These are phyloP conservation scores for Eidolon dupreanum DNA, from an alignment of 2,797 vertebrate species.

Conservation along the genomic window DNA sequence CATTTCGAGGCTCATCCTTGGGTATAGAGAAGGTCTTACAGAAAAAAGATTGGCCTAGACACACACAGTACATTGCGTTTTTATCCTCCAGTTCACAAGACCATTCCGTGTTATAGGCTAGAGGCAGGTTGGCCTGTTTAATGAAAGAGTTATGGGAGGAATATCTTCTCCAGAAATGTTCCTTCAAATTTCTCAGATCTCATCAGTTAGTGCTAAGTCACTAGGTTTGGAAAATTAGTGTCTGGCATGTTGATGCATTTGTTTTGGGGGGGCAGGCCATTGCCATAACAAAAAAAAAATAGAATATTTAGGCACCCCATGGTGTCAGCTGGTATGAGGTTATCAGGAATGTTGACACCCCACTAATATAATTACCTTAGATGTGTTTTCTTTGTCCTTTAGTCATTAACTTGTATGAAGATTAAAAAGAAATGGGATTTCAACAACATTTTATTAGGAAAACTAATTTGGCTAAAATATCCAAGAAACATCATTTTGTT, in stretches of 20 bases:
- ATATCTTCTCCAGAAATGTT: neutral
- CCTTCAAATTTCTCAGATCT: neutral
- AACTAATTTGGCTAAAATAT: neutral
- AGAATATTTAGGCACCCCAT: neutral
- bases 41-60: neutral
- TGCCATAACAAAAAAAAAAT: neutral
- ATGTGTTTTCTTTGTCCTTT: neutral
- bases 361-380: neutral
- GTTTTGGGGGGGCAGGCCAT: neutral
- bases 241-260: neutral
- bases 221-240: neutral
- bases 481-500: neutral
- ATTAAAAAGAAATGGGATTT: neutral
- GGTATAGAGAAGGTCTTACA: neutral
- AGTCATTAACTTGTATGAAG: neutral
- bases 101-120: accelerated
- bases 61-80: accelerated
- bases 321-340: neutral
- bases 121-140: no score
- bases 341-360: neutral
- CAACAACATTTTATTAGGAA: neutral
- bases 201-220: neutral
- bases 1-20: neutral
- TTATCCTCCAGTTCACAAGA: neutral
- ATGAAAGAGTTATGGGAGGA: neutral